Evolutionary conservation across 2,888 invertebrate genomes (phyloP).

Genomic region (Orgyia antiqua): DNA sequence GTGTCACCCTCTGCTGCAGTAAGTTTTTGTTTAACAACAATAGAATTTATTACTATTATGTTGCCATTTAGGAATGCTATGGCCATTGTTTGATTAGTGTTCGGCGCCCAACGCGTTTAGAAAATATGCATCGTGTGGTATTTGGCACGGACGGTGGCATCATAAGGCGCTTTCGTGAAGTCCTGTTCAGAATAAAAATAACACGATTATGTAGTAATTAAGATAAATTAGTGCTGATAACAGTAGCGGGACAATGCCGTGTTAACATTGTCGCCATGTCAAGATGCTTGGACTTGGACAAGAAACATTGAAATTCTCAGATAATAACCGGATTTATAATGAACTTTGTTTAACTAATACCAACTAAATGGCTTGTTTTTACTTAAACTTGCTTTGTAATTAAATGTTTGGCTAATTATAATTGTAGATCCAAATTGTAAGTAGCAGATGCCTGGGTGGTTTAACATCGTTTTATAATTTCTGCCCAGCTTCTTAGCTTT

Average conservation of each 20-base stretch:
- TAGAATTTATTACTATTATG: constrained; percentile 48
- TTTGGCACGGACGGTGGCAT: constrained; percentile 70
- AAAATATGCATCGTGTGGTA: constrained; percentile 53
- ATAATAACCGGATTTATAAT: constrained; percentile 15
- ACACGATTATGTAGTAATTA: constrained; percentile 66
- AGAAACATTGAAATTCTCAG: constrained; percentile 11
- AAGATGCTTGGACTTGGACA: constrained; percentile 28
- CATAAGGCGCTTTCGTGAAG: constrained; percentile 58
- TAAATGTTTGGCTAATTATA: no score
- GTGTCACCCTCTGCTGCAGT: constrained; percentile 46
- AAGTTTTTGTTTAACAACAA: constrained; percentile 52
- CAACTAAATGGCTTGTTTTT: no score
- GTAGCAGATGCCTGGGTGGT: no score
- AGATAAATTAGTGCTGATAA: constrained; percentile 71
- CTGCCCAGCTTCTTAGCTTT: no score
- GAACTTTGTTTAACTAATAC: constrained; percentile 15
- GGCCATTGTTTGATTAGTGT: constrained; percentile 66
- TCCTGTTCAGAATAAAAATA: constrained; percentile 63
- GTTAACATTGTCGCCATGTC: constrained; percentile 46
- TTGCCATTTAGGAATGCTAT: constrained; percentile 40
- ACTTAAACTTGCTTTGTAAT: no score
- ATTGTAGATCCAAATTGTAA: no score
- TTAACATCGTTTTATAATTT: no score
- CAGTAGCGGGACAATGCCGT: constrained; percentile 49
- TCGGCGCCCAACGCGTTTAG: constrained; percentile 48